These are phyloP conservation scores for Ormyrus thymus DNA, from an alignment of 2,888 invertebrate species.

Conservation along the genomic window DNA sequence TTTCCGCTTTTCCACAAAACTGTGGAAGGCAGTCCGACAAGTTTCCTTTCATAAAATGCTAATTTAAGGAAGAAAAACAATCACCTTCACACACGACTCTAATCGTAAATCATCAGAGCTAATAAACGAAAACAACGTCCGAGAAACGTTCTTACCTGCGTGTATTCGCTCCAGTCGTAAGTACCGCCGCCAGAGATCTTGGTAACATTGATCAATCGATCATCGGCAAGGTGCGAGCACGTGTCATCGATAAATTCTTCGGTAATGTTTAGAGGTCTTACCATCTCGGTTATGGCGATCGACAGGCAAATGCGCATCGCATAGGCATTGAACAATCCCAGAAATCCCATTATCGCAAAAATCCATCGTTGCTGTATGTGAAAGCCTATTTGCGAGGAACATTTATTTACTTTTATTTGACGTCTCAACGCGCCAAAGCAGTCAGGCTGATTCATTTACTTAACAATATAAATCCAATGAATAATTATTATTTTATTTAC, in stretches of 20 bases:
- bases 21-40: neutral
- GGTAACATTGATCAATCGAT: conserved; percentile 26
- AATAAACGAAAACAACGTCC: no score
- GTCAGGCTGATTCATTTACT: no score
- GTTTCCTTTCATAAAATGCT: neutral
- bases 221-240: conserved; percentile 45
- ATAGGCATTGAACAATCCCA: conserved; percentile 84
- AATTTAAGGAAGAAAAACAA: neutral
- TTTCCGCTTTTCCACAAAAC: neutral
- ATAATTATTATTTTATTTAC: no score
- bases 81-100: neutral
- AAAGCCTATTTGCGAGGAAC: conserved; percentile 31
- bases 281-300: conserved; percentile 84
- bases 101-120: neutral
- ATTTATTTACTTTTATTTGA: no score
- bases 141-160: conserved; percentile 61
- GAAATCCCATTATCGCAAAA: conserved; percentile 79
- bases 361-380: conserved; percentile 69
- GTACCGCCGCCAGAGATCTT: conserved; percentile 46
- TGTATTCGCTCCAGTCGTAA: conserved; percentile 66
- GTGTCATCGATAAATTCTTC: conserved; percentile 56
- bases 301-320: conserved; percentile 85
- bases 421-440: no score
- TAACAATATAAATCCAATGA: no score
- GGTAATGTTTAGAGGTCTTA: conserved; percentile 62